Evolutionary conservation across 2,888 invertebrate species (phyloP), one percentile per base, ranked within the genome.

Genomic region (Drosophila kambysellisi): DNA sequence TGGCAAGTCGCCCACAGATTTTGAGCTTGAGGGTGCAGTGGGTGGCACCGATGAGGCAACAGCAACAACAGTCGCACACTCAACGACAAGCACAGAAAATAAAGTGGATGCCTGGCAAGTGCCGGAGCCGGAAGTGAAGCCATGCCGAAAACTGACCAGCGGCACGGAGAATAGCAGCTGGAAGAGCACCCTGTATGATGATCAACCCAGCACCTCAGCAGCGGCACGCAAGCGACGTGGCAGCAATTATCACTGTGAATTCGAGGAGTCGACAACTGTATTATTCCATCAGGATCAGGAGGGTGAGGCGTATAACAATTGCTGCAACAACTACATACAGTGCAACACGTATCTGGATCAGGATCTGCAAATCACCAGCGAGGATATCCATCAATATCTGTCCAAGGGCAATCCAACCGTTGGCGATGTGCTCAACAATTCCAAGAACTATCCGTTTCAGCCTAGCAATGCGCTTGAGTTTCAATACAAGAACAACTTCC

Each of bases 351-450:
- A 93, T 74, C 75, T 93, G 70, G 93, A 93, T 68, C 93, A 93
- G 74, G 93, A 93, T 70, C 79, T 93, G 60, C 93, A 93, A 81
- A 93, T 93, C n/a, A 93, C 93, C 70, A 93, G 93, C 81, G 93
- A 93, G 79, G 93, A 93, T 60, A 93, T 93, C 46, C 93, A 93
- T 30, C 92, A 92, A 62, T 93, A 93, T 70, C 78, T 93, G 56
- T 92, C 93, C 15, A 93, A 93, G 78, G 92, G 92, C 46, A 91
- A 92, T 62, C 90, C 84, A 25, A 83, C 60, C 58, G 71, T 83
- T 6, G 92, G 91, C 29, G 92, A 92, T 65, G 86, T 93, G 12
- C 83, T 93, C 9, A 93, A 93, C 79, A 93, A 93, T 57, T 91
- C 92, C 51, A 92, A 92, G 76, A 93, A 89, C 70, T 93, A 93